Conservation (phyloP, 2,797 vertebrate species). For the Enteromius argenteus region DNA sequence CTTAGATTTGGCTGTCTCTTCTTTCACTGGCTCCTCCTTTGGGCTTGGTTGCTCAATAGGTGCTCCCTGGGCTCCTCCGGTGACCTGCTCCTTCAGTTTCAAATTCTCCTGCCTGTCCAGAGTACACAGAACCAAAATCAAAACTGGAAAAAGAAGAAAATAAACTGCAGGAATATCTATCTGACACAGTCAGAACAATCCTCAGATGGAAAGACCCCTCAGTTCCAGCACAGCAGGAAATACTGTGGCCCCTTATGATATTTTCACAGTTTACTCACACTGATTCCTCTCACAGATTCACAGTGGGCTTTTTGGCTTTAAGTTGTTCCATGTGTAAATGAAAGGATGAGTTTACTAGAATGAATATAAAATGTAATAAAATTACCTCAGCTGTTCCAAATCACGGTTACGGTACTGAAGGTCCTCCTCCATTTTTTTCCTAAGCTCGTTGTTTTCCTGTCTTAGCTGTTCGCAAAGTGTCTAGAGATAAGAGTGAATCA, state of each 20-base stretch:
- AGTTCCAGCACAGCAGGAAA: constrained; percentile 45
- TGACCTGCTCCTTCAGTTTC: constrained; percentile 92
- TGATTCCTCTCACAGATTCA: constrained; percentile 21
- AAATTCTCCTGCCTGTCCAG: constrained; percentile 89
- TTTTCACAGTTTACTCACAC: not conserved
- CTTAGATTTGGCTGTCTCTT: constrained; percentile 76
- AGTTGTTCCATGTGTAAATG: not conserved
- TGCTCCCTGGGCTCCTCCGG: constrained; percentile 70
- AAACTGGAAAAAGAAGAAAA: not conserved
- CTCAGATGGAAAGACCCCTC: constrained; percentile 75
- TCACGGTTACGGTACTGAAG: constrained; percentile 93
- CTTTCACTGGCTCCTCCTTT: constrained; percentile 79
- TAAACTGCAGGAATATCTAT: not conserved
- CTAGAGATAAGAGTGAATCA: constrained; percentile 68
- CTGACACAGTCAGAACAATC: constrained; percentile 10
- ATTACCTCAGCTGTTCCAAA: constrained; percentile 90
- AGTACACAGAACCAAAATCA: constrained; percentile 15
- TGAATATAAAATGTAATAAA: not conserved
- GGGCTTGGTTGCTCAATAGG: constrained; percentile 66
- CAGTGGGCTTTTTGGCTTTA: constrained; percentile 8
- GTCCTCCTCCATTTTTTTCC: constrained; percentile 94
- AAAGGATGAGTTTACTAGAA: not conserved
- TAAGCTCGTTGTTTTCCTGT: constrained; percentile 92
- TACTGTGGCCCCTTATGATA: constrained; percentile 2
- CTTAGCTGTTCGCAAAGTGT: constrained; percentile 95